phyloP scores from a whole-genome alignment of 1,140 invertebrate genomes.

The Drosophila lini region DNA sequence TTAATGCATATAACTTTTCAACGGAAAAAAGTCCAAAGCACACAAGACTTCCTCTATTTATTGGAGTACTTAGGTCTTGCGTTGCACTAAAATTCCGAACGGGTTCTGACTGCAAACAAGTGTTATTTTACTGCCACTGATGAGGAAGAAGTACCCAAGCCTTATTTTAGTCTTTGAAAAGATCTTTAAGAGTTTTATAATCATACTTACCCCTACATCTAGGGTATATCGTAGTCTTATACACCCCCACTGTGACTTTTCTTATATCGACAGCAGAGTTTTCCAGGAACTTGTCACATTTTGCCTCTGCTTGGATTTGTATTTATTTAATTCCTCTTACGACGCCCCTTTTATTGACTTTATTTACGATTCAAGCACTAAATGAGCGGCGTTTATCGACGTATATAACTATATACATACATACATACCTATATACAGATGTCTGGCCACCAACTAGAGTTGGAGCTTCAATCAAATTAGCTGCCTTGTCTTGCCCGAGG shows the following conservation, averaged over 20 bases:
- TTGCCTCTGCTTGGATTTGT: slow-evolving; percentile 52
- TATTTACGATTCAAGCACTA: slow-evolving; percentile 62
- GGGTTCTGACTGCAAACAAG: not conserved
- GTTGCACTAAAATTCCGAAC: not conserved
- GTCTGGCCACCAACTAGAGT: slow-evolving; percentile 28
- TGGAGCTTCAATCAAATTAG: slow-evolving; percentile 64
- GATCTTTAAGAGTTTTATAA: too few species aligned
- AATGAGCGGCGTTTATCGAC: slow-evolving; percentile 41
- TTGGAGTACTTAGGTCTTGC: not conserved
- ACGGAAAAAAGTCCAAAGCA: not conserved
- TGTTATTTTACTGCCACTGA: not conserved
- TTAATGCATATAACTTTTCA: not conserved
- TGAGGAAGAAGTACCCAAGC: not conserved
- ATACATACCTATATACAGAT: not conserved
- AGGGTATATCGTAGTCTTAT: slow-evolving; percentile 14
- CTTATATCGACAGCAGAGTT: slow-evolving; percentile 33
- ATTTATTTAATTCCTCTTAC: slow-evolving; percentile 56
- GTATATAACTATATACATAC: slow-evolving; percentile 2
- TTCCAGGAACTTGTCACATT: slow-evolving; percentile 71
- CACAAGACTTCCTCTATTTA: too few species aligned
- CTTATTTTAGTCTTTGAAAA: too few species aligned
- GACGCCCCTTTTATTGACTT: slow-evolving; percentile 69
- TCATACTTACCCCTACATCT: too few species aligned
- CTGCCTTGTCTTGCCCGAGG: slow-evolving; percentile 62
- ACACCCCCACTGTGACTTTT: slow-evolving; percentile 10